Evolutionary conservation across 2,113 vertebrate genomes (phyloP).

Genomic region (Raja brachyura): DNA sequence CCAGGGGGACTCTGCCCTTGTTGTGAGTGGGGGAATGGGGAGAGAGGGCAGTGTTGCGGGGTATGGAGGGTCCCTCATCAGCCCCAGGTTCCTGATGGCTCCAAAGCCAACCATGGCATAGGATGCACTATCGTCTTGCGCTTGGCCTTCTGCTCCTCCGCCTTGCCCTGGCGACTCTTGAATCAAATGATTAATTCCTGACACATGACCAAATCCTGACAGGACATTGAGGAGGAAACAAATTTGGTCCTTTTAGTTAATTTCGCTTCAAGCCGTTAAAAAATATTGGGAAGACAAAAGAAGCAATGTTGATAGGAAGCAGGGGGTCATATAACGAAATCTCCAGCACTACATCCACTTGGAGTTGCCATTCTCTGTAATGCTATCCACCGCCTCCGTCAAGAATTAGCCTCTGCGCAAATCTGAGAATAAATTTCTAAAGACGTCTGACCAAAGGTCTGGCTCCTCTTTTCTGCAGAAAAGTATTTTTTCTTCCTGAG

Average conservation of each 20-base stretch:
- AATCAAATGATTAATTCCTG: neutral
- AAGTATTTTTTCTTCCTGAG: neutral
- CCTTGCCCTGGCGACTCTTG: neutral
- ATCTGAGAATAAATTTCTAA: neutral
- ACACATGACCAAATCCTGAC: neutral
- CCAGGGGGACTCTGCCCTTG: too few species aligned
- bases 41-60: too few species aligned
- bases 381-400: neutral
- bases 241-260: neutral
- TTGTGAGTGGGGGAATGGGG: too few species aligned
- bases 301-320: neutral
- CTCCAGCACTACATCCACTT: neutral
- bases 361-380: neutral
- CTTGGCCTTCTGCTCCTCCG: neutral
- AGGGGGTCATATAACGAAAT: neutral
- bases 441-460: neutral
- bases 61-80: too few species aligned
- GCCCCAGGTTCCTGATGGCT: neutral
- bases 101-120: neutral
- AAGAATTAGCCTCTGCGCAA: neutral
- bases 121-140: neutral
- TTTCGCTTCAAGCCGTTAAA: neutral
- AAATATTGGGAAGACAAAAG: neutral
- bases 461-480: neutral
- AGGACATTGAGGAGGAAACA: neutral